A percentile compares a stretch with the other conserved stretches of the same genome.
These are phyloP conservation scores for Apis laboriosa DNA, from an alignment of 1,140 invertebrate species.

Conservation along the genomic window DNA sequence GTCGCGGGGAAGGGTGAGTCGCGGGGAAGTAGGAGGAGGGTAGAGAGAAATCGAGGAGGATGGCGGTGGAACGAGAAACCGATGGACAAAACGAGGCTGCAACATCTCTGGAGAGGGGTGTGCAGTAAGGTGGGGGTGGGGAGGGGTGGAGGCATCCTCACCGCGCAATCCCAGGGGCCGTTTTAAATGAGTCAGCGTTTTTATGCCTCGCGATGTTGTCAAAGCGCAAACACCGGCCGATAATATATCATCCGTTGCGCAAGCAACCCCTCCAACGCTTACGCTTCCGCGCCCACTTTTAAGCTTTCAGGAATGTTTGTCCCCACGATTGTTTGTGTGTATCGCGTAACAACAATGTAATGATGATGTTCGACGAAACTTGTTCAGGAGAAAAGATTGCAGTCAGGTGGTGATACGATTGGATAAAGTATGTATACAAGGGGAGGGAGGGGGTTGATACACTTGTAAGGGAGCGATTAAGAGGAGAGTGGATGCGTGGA, in stretches of 20 bases:
- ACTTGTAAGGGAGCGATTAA: too few relatives aligned
- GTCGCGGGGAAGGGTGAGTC: slow-evolving; percentile 44
- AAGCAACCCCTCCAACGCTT: slow-evolving; percentile 63
- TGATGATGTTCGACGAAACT: too few relatives aligned
- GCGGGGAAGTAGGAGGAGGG: slow-evolving; percentile 38
- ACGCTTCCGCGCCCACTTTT: too few relatives aligned
- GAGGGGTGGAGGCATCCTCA: slow-evolving; percentile 64
- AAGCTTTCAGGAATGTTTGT: too few relatives aligned
- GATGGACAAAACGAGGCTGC: slow-evolving; percentile 51
- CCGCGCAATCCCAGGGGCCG: slow-evolving; percentile 79
- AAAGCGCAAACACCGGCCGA: slow-evolving; percentile 81
- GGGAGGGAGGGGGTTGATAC: too few relatives aligned
- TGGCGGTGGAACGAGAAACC: slow-evolving; percentile 10
- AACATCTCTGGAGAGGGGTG: slow-evolving; percentile 17
- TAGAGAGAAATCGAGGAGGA: slow-evolving; percentile 27
- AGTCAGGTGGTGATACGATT: too few relatives aligned
- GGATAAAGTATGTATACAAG: too few relatives aligned
- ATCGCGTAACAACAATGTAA: slow-evolving; percentile 1
- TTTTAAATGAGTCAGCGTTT: slow-evolving; percentile 82
- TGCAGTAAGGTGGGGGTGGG: slow-evolving; percentile 47
- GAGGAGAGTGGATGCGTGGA: too few relatives aligned
- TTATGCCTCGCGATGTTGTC: slow-evolving; percentile 81
- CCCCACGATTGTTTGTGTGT: slow-evolving; percentile 21
- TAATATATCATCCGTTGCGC: slow-evolving; percentile 80
- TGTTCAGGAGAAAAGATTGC: too few relatives aligned